Evolutionary conservation across 2,797 vertebrate species (phyloP), one percentile per base, ranked within the genome.

Genomic region (Prionace glauca): DNA sequence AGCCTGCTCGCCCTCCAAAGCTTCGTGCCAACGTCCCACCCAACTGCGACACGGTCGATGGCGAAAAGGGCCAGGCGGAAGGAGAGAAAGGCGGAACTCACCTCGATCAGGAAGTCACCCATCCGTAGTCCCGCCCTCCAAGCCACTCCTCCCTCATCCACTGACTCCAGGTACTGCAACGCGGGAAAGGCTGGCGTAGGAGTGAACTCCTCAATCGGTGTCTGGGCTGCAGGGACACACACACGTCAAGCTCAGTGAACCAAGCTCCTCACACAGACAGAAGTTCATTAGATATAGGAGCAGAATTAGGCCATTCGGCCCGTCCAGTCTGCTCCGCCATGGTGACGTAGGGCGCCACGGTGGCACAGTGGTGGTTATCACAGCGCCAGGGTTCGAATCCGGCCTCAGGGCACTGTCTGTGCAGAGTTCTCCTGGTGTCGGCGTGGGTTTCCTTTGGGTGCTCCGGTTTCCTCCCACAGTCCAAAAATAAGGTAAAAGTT

Each of bases 51-150:
- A 24, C 41, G 1, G 1, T 24, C 81, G 41, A 45, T 10, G 8
- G 45, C 4, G 36, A 41, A 41, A 41, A 2, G 16, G 41, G 4
- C 5, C 81, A 24, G 7, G 2, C 0, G 36, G 56, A 56, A 26
- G 1, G 12, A 90, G 32, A 45, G 24, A 5, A 32, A 72, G 32
- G 24, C 14, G 32, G 79, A 69, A 79, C 7, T 96, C 96, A 99
- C 98, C 98, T 99, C 98, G 95, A 99, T 99, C 96, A 99, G 98
- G 97, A 99, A 99, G 97, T 99, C 98, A 79, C 99, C 99, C 98
- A 99, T 99, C 88, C 98, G 98, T 96, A 99, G 98, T 72, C 98
- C 98, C 0, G 98, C 98, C 96, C 98, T 98, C 98, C 98, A 99
- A 96, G 98, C 98, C 96, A 99, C 99, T 0, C 98, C 99, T 5